phyloP scores from a whole-genome alignment of 1,140 invertebrate species.

The Drosophila parabipectinata region DNA sequence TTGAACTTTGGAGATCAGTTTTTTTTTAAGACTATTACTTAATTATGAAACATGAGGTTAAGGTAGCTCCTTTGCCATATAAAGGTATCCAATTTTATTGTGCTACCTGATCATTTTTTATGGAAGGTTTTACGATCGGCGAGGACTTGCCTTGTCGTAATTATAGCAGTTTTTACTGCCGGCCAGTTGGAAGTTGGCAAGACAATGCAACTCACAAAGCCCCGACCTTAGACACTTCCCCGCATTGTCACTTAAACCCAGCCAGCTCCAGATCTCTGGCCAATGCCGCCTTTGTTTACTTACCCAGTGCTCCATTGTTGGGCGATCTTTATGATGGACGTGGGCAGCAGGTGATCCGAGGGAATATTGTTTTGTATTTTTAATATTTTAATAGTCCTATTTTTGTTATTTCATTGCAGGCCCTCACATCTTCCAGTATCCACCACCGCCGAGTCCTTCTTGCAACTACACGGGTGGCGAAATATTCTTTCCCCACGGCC shows the following conservation, averaged over 20 bases:
- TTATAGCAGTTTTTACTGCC: constrained; percentile 35
- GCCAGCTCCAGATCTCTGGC: constrained; percentile 5
- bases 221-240: constrained; percentile 73
- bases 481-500: constrained; percentile 73
- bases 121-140: constrained; percentile 44
- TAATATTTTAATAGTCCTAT: background rate
- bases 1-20: background rate
- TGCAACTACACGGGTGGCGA: constrained; percentile 71
- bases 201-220: constrained; percentile 34
- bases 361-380: background rate
- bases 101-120: constrained; percentile 57
- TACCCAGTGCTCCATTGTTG: constrained; percentile 20
- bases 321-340: constrained; percentile 7
- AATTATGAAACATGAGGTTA: constrained; percentile 13
- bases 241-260: constrained; percentile 56
- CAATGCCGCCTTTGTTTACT: constrained; percentile 65
- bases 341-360: background rate
- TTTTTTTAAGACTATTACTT: constrained; percentile 13
- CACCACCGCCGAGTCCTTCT: constrained; percentile 78
- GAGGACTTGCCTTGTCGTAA: constrained; percentile 54
- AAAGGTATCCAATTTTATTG: constrained; percentile 29
- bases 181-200: constrained; percentile 43
- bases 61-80: background rate
- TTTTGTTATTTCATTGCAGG: constrained; percentile 46
- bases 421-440: constrained; percentile 80